Conservation (phyloP, 2,888 invertebrate genomes). For the Tiliacea citrago region DNA sequence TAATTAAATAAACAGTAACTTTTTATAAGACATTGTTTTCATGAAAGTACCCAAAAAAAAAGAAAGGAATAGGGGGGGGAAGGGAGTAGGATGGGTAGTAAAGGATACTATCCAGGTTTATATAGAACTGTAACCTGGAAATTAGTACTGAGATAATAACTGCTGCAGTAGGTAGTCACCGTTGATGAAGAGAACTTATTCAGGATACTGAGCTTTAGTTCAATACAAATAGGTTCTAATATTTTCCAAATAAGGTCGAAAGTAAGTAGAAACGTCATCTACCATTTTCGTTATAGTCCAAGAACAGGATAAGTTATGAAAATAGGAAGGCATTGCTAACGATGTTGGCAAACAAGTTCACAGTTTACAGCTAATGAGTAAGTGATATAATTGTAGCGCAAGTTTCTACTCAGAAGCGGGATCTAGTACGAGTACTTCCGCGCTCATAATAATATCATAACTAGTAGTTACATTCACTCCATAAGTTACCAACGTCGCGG, state of each 20-base stretch:
- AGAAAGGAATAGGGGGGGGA: too few species aligned
- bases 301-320: background rate
- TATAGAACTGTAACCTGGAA: background rate
- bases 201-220: background rate
- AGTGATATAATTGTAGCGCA: constrained; percentile 51
- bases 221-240: background rate
- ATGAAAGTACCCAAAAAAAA: too few species aligned
- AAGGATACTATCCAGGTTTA: background rate
- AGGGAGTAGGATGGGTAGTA: too few species aligned
- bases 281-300: background rate
- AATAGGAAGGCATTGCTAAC: constrained; percentile 17
- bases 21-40: background rate
- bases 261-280: too few species aligned
- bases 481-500: background rate
- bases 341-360: constrained; percentile 39
- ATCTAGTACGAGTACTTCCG: constrained; percentile 73
- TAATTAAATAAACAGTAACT: background rate
- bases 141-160: background rate
- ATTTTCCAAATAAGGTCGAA: background rate
- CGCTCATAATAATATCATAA: constrained; percentile 66
- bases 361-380: constrained; percentile 36
- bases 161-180: background rate
- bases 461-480: constrained; percentile 27
- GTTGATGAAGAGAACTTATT: background rate
- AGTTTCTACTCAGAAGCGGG: constrained; percentile 60